phyloP scores from a whole-genome alignment of 2,113 vertebrate genomes.

The Cyanoliseus patagonus region DNA sequence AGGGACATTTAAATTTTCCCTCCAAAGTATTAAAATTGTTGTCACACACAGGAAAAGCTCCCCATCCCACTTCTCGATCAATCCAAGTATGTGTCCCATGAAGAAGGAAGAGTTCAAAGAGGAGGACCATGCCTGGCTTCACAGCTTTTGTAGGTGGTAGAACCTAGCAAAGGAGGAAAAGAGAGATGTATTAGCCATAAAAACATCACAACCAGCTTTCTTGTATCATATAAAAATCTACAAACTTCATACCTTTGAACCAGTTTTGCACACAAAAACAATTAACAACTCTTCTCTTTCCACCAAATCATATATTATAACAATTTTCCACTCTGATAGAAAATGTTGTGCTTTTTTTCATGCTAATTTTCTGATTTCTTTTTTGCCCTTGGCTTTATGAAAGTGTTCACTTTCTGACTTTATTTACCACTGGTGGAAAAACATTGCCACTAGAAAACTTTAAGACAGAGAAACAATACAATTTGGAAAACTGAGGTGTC shows the following conservation, averaged over 20 bases:
- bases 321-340: not conserved
- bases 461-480: not conserved
- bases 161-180: slow-evolving; percentile 68
- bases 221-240: not conserved
- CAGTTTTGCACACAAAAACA: not conserved
- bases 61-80: slow-evolving; percentile 82
- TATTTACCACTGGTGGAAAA: not conserved
- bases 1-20: slow-evolving; percentile 88
- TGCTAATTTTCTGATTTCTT: not conserved
- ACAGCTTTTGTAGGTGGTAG: slow-evolving; percentile 79
- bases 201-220: not conserved
- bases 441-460: not conserved
- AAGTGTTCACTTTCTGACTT: not conserved
- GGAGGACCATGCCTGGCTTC: slow-evolving; percentile 79
- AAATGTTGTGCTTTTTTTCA: not conserved
- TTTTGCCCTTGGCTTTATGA: not conserved
- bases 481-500: not conserved
- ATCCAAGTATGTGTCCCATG: slow-evolving; percentile 57
- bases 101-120: slow-evolving; percentile 84
- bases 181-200: not conserved
- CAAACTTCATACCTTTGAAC: not conserved
- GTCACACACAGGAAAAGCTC: slow-evolving; percentile 85
- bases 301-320: not conserved
- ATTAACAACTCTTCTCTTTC: not conserved
- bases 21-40: slow-evolving; percentile 76